Base-by-base conservation (phyloP, 2,888 invertebrate species). In the Phaonia tiefii region DNA sequence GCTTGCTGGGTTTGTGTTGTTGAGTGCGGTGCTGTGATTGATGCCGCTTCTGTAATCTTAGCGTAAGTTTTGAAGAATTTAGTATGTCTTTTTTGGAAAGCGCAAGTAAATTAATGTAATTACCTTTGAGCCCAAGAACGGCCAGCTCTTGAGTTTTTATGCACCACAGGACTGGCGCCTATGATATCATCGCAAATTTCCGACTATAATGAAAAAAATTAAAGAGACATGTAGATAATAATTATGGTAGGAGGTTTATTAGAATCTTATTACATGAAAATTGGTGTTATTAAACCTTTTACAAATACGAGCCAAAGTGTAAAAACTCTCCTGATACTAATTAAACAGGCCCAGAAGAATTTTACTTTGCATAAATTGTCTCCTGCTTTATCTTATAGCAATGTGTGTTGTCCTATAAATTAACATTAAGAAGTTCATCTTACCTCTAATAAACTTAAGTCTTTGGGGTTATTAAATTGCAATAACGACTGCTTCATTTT, bases 151-250 rank as follows among this genome's bases (percentile, higher is more conserved):
- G 85, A 79, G 71, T 37, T 85, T 85, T 0, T 85, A 25, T 4
- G 83, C 77, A 7, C 83, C 25, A 74, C 84, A 75, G 90, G 90
- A 75, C 90, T 90, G 1, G 85, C 86, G 39, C 84, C 85, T 26
- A 89, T 87, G 2, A 86, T 74, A 13, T 89, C 89, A 4, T 87
- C 88, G 66, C 83, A 84, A 58, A 51, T n/a, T 15, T 80, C 74
- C 0, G 67, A 67, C 83, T 83, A n/a, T 10, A 65, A 39, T 58
- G 17, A 17, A 31, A 31, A 31, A n/a, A n/a, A n/a, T n/a, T n/a
- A n/a, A n/a, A n/a, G n/a, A n/a, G n/a, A n/a, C n/a, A n/a, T n/a
- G n/a, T n/a, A n/a, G n/a, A n/a, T n/a, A n/a, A n/a, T n/a, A n/a
- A n/a, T n/a, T n/a, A n/a, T n/a, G n/a, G n/a, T n/a, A n/a, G n/a